Conservation (phyloP, 2,888 invertebrate genomes). For the Auanema sp. region DNA sequence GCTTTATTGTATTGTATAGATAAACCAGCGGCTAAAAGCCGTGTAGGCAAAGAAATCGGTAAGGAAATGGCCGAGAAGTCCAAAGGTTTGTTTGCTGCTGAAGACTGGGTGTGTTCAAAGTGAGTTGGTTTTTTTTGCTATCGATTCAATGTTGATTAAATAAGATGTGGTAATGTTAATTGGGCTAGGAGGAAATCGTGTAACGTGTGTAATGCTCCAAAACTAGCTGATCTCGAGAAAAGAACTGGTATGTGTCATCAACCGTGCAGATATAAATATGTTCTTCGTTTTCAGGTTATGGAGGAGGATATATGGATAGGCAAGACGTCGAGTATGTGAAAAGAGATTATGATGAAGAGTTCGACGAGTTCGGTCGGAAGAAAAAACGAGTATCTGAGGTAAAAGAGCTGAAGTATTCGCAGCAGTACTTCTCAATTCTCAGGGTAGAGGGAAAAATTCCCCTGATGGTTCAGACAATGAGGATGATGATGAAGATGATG, state of each 20-base stretch:
- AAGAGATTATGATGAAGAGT: slow-evolving; percentile 77
- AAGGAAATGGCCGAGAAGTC: slow-evolving; percentile 93
- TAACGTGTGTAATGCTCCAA: slow-evolving; percentile 97
- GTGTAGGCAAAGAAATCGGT: slow-evolving; percentile 85
- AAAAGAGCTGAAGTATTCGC: not conserved
- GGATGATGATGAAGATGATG: slow-evolving; percentile 16
- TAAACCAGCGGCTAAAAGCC: slow-evolving; percentile 61
- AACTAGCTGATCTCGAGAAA: slow-evolving; percentile 70
- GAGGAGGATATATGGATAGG: slow-evolving; percentile 69
- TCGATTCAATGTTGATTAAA: slow-evolving; percentile 18
- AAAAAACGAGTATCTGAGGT: slow-evolving; percentile 51
- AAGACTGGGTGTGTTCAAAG: slow-evolving; percentile 99
- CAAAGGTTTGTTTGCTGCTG: slow-evolving; percentile 86
- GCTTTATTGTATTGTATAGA: slow-evolving; percentile 45
- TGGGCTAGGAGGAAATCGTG: slow-evolving; percentile 94
- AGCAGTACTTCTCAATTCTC: not conserved
- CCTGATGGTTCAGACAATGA: slow-evolving; percentile 3
- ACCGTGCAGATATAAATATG: not conserved
- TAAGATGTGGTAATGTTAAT: slow-evolving; percentile 96
- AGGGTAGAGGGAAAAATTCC: slow-evolving; percentile 7
- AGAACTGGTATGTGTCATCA: slow-evolving; percentile 33
- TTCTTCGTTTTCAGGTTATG: slow-evolving; percentile 65
- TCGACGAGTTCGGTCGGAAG: slow-evolving; percentile 75
- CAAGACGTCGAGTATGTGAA: slow-evolving; percentile 85
- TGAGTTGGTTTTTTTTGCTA: slow-evolving; percentile 50